A percentile compares a stretch with the other conserved stretches of the same genome.
Conservation (phyloP, 2,113 vertebrate species). For the Phalacrocorax carbo region DNA sequence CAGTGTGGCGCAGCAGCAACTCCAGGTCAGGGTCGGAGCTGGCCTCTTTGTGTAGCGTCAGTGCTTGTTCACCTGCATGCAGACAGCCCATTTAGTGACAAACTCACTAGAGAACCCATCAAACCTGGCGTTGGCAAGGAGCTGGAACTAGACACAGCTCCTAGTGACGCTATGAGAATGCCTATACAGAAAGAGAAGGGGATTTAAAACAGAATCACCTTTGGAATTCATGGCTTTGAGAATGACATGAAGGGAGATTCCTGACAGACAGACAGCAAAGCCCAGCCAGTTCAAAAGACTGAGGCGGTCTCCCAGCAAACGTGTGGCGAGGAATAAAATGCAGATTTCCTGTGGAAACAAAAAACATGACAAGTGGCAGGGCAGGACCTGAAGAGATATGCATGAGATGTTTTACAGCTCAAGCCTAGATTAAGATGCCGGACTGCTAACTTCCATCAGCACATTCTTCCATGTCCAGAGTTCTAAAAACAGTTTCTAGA, state of each 20-base stretch:
- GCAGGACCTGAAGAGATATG: not conserved
- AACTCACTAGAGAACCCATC: not conserved
- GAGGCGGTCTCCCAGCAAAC: constrained; percentile 85
- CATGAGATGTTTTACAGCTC: not conserved
- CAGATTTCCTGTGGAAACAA: constrained; percentile 84
- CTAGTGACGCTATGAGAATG: not conserved
- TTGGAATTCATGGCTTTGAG: constrained; percentile 84
- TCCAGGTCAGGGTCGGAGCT: constrained; percentile 78
- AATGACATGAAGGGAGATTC: constrained; percentile 88
- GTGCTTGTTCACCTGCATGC: constrained; percentile 54
- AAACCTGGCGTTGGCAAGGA: not conserved
- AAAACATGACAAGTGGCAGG: not conserved
- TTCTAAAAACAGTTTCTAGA: not conserved
- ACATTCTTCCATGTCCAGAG: not conserved
- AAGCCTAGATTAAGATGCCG: not conserved
- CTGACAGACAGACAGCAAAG: constrained; percentile 87
- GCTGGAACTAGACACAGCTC: not conserved
- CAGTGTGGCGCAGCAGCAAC: constrained; percentile 77
- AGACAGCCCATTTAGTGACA: not conserved
- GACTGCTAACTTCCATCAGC: not conserved
- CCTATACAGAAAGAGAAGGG: not conserved
- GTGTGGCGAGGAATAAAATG: constrained; percentile 84
- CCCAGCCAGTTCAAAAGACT: constrained; percentile 89
- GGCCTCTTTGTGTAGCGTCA: constrained; percentile 63
- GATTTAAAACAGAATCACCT: constrained; percentile 74